Conservation (phyloP, 2,113 vertebrate genomes). For the Acanthisitta chloris region DNA sequence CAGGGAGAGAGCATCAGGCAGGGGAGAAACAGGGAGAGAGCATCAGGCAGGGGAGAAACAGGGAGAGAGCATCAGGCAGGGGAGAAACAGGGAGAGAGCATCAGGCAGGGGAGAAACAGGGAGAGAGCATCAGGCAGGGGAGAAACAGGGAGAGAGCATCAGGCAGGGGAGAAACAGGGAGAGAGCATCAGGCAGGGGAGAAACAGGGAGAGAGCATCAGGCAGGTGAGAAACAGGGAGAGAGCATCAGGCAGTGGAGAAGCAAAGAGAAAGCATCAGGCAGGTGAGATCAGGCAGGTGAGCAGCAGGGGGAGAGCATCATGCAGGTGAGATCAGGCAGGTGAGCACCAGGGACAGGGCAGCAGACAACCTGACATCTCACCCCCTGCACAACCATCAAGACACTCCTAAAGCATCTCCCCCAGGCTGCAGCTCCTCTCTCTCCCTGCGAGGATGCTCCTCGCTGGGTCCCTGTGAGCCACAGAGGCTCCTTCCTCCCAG, state of each 20-base stretch:
- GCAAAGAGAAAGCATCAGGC: not conserved
- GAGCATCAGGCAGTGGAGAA: not conserved
- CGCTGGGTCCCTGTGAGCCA: fast-evolving
- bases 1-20: too few species aligned
- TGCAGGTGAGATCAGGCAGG: not conserved
- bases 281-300: not conserved
- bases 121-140: too few species aligned
- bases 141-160: too few species aligned
- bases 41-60: too few species aligned
- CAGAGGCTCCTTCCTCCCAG: not conserved
- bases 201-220: too few species aligned
- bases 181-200: too few species aligned
- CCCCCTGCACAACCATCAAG: fast-evolving
- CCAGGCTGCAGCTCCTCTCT: not conserved
- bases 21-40: too few species aligned
- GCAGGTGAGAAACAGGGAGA: too few species aligned
- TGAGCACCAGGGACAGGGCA: not conserved
- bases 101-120: too few species aligned
- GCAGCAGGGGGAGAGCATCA: not conserved
- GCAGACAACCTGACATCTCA: not conserved
- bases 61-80: too few species aligned
- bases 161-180: too few species aligned
- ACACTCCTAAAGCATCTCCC: not conserved
- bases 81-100: too few species aligned
- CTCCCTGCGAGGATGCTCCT: not conserved